Conservation (phyloP, 2,888 invertebrate genomes). For the Fragum whitleyi region DNA sequence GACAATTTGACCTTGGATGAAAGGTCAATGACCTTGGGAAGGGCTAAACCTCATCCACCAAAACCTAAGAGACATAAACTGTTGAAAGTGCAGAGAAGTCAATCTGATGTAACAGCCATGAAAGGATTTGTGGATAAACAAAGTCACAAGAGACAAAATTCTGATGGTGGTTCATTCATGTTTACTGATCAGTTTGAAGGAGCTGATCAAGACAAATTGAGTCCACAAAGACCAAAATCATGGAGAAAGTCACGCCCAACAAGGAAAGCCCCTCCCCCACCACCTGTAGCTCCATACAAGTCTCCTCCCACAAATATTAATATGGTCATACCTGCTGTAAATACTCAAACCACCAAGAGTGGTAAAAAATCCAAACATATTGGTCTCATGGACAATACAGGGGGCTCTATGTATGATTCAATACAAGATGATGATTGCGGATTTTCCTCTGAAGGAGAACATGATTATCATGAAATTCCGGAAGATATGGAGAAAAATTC, state of each 20-base stretch:
- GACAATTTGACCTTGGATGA: slow-evolving; percentile 35
- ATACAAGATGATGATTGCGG: slow-evolving; percentile 53
- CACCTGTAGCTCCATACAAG: slow-evolving; percentile 51
- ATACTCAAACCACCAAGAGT: slow-evolving; percentile 30
- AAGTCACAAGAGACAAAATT: slow-evolving; percentile 36
- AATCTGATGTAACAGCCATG: slow-evolving; percentile 77
- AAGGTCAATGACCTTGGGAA: slow-evolving; percentile 53
- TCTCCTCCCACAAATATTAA: slow-evolving; percentile 41
- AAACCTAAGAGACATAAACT: slow-evolving; percentile 77
- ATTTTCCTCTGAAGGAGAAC: slow-evolving; percentile 57
- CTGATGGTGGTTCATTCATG: slow-evolving; percentile 22
- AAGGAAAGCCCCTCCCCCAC: slow-evolving; percentile 77
- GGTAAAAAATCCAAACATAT: slow-evolving; percentile 18
- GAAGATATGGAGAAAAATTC: slow-evolving; percentile 50
- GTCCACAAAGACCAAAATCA: slow-evolving; percentile 26
- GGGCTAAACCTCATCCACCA: slow-evolving; percentile 72
- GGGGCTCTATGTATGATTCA: slow-evolving; percentile 58
- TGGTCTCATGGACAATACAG: not conserved
- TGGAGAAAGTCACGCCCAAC: slow-evolving; percentile 66
- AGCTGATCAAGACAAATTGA: slow-evolving; percentile 6
- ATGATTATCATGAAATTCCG: slow-evolving; percentile 77
- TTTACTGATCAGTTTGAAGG: slow-evolving; percentile 2
- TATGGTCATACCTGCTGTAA: slow-evolving; percentile 45
- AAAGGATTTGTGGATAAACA: slow-evolving; percentile 62
- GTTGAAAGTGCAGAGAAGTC: slow-evolving; percentile 74